phyloP scores from a whole-genome alignment of 2,113 vertebrate species.

The Copsychus sechellarum region DNA sequence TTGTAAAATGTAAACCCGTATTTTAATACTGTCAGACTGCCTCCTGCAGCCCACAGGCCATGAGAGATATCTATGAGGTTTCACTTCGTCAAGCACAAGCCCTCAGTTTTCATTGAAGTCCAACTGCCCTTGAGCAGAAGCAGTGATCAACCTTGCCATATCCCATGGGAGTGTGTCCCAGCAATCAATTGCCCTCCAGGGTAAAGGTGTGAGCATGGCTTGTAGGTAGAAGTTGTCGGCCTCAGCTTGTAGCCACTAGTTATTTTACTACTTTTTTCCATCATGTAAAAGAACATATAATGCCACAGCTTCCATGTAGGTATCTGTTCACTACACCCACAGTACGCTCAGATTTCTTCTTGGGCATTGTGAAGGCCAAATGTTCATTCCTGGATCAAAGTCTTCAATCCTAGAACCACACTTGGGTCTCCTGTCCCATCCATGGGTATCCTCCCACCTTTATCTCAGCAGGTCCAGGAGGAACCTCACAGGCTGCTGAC shows the following conservation, averaged over 20 bases:
- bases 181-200: not conserved
- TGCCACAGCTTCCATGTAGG: not conserved
- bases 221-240: not conserved
- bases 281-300: not conserved
- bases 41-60: not conserved
- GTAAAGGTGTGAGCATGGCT: not conserved
- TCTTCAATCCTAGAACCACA: not conserved
- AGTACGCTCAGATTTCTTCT: not conserved
- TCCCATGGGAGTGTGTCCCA: not conserved
- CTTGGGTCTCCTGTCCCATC: not conserved
- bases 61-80: not conserved
- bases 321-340: not conserved
- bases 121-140: not conserved
- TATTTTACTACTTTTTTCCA: not conserved
- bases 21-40: not conserved
- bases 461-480: not conserved
- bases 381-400: not conserved
- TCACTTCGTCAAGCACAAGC: not conserved
- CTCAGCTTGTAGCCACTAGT: not conserved
- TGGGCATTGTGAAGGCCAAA: not conserved
- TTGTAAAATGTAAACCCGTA: not conserved
- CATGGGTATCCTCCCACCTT: not conserved
- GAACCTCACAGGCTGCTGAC: not conserved
- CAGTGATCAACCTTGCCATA: not conserved
- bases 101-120: not conserved